Base-by-base conservation (phyloP, 2,113 vertebrate species). In the Trematomus loennbergii region DNA sequence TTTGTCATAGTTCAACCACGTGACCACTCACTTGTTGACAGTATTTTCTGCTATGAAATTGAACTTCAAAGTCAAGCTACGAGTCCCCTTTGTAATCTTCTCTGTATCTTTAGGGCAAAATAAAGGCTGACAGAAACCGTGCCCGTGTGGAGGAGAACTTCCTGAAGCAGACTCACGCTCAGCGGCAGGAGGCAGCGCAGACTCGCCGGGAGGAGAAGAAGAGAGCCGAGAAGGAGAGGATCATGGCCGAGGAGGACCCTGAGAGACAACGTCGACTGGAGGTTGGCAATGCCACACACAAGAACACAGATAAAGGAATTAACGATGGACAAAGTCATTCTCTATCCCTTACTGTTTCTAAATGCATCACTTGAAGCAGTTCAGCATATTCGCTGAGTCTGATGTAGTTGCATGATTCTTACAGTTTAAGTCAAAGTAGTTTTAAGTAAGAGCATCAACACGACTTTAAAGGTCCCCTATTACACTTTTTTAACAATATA, bases 171-270 rank as follows among this genome's bases (percentile, higher is more conserved):
- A 99, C 98, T 0, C 98, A 99, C 0, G 96, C 97, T 86, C 98
- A 99, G 78, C 96, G 98, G 0, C 98, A 99, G 93, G 98, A 99
- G 87, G 98, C 98, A 0, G 98, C 98, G 0, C 98, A 99, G 91
- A 97, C 96, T 0, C 96, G 98, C 0, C 95, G 98, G 0, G 98
- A 99, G 71, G 98, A 99, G 93, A 99, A 99, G 87, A 99, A 98
- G 66, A 94, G 98, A 49, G 98, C 97, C 0, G 98, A 99, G 94
- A 99, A 99, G 87, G 98, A 99, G 91, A 94, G 97, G 45, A 99
- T 99, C 94, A 99, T 99, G 98, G 98, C 97, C 0, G 98, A 99
- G 66, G 98, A 99, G 92, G 98, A 99, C 75, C 98, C 98, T 0
- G 98, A 99, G 75, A 97, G 98, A 17, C 98, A 99, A 80, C 97